Base-by-base conservation (phyloP, 2,113 vertebrate species). In the Cyanoramphus novaezelandiae region DNA sequence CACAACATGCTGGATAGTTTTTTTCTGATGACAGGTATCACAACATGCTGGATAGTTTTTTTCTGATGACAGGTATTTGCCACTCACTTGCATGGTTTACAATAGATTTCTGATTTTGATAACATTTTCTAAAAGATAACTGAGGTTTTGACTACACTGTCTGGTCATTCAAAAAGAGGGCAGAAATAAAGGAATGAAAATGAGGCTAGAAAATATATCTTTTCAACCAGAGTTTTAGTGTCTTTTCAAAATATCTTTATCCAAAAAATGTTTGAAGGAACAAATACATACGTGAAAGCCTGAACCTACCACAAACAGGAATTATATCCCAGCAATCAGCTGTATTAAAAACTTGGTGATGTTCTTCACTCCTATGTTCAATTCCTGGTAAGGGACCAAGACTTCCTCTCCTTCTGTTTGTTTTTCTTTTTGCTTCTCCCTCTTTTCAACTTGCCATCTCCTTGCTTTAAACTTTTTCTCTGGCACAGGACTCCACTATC, bases 391-490 rank as follows among this genome's bases (percentile, higher is more conserved):
- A 90, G 70, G 8, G 88, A 52, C 7, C 7, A 21, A 81, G 53
- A 37, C 8, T 50, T 46, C 20, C 2, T 39, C 13, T 67, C 19
- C 15, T 50, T 64, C 29, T 74, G 5, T 18, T 31, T 62, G 12
- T n/a, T 82, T 53, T 53, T 47, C 16, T 83, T 10, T 8, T 33
- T 88, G 16, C 5, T 77, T 74, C 44, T 80, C 8, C 12, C 3
- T 27, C 1, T 90, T 90, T 86, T 17, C 49, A 72, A 5, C 10
- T 33, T 47, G n/a, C 4, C 18, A 4, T 10, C 15, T 64, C 28
- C 57, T 55, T 67, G 53, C 24, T 19, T 79, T 13, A 1, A 0
- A 0, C 14, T 24, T 13, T 50, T 55, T 88, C 39, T 57, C 31
- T 31, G 11, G 4, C 59, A 20, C 3, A 33, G 41, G 63, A 9